Base-by-base conservation (phyloP, 2,797 vertebrate species). In the Pelochelys cantorii region DNA sequence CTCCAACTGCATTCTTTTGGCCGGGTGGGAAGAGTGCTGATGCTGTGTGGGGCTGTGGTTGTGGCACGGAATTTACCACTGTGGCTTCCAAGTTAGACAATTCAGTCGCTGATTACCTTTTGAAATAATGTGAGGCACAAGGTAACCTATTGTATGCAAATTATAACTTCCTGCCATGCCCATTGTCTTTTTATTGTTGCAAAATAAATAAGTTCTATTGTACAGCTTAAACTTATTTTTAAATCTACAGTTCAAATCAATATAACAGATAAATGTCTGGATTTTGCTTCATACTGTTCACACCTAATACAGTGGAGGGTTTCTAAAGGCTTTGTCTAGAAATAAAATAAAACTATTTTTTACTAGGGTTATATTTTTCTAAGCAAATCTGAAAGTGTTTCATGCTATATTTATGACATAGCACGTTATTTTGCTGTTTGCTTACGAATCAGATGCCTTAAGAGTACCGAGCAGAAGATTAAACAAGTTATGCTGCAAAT, bases 401-500 rank as follows among this genome's bases (percentile, higher is more conserved):
- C 88, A 84, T 95, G 65, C 88, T 94, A 86, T 93, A 84, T 83
- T 87, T 94, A 8, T 83, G 87, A 92, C 87, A 86, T 91, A 94
- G 91, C 91, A 97, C 82, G 22, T 48, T 25, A 75, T 14, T 75
- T 7, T 59, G 37, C 17, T 68, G 65, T 68, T 31, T 59, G 56
- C 86, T 86, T 89, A 34, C 34, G 23, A 48, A 48, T 75, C 23
- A 48, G 71, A 75, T 48, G 71, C 71, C 37, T 48, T 75, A 90
- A 92, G 93, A 80, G 87, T 31, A 81, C 82, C 89, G 79, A 95
- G 90, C 90, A 62, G 89, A 94, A 96, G 95, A 96, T 94, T 90
- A 94, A 96, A 94, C 93, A 83, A 95, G 42, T 25, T 48, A 94
- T 91, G 89, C 86, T 92, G 31, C 65, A 56, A 81, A 77, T 93